Conservation (phyloP, 2,797 vertebrate genomes). For the Salarias fasciatus region DNA sequence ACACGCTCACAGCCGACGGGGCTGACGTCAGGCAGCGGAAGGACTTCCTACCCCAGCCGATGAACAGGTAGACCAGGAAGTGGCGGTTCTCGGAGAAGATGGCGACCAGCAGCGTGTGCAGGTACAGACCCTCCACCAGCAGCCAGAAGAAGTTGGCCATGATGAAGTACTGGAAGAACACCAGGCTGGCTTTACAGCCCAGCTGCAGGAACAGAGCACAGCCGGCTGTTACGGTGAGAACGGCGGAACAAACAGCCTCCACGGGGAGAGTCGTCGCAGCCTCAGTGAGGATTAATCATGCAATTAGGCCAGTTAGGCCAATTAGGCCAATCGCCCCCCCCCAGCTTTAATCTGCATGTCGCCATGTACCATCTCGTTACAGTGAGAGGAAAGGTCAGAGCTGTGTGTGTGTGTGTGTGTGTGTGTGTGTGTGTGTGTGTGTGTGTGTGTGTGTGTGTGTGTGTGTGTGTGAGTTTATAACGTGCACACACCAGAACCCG, state of each 20-base stretch:
- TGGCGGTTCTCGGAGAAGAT: constrained; percentile 87
- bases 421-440: too few relatives aligned
- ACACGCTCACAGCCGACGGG: too few relatives aligned
- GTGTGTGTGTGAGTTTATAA: too few relatives aligned
- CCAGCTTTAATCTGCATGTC: constrained; percentile 9
- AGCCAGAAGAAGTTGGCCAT: constrained; percentile 97
- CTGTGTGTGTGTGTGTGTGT: neutral
- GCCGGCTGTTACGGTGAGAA: too few relatives aligned
- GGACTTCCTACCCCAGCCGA: constrained; percentile 96
- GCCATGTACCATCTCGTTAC: neutral
- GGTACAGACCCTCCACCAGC: constrained; percentile 92
- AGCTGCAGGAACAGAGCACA: constrained; percentile 80
- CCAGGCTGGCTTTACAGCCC: constrained; percentile 90
- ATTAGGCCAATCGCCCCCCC: too few relatives aligned
- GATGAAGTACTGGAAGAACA: constrained; percentile 92
- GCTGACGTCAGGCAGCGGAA: too few relatives aligned
- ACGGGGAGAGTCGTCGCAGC: too few relatives aligned
- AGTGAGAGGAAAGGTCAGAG: constrained; percentile 22
- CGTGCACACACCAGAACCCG: too few relatives aligned
- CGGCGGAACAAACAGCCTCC: too few relatives aligned
- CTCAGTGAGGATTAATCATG: neutral
- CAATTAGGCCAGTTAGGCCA: neutral
- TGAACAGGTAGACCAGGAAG: constrained; percentile 87
- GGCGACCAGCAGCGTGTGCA: constrained; percentile 89
- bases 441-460: too few relatives aligned